Evolutionary conservation across 2,113 vertebrate genomes (phyloP).

Genomic region (Microcebus murinus): DNA sequence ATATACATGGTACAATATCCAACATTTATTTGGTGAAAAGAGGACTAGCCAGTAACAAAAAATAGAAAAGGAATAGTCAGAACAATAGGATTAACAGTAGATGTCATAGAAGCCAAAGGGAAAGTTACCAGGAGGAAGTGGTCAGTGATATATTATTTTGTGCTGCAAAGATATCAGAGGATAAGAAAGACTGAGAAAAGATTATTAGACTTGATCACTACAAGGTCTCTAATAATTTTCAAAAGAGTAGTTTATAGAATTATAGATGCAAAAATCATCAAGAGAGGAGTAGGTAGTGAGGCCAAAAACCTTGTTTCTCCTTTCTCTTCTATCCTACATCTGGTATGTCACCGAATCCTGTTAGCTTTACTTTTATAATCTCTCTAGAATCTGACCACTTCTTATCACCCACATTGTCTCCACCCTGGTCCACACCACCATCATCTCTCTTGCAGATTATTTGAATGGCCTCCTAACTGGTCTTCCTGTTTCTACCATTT

Average conservation of each 20-base stretch:
- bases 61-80: neutral
- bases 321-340: neutral
- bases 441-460: neutral
- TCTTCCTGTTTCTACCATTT: neutral
- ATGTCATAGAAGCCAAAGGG: neutral
- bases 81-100: slow-evolving; percentile 13
- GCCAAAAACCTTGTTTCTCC: neutral
- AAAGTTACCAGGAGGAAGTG: neutral
- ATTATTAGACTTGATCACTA: neutral
- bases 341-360: neutral
- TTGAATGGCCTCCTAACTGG: neutral
- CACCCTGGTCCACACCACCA: neutral
- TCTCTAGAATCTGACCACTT: neutral
- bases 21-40: slow-evolving; percentile 19
- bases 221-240: neutral
- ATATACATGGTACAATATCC: neutral
- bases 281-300: neutral
- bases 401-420: neutral
- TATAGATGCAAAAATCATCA: slow-evolving; percentile 10
- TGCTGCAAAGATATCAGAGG: neutral
- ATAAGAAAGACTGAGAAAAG: neutral
- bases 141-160: neutral
- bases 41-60: neutral
- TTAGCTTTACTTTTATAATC: neutral
- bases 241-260: neutral